A percentile compares a stretch with the other conserved stretches of the same genome.
phyloP scores from a whole-genome alignment of 2,888 invertebrate species.

The Tetragonula carbonaria region DNA sequence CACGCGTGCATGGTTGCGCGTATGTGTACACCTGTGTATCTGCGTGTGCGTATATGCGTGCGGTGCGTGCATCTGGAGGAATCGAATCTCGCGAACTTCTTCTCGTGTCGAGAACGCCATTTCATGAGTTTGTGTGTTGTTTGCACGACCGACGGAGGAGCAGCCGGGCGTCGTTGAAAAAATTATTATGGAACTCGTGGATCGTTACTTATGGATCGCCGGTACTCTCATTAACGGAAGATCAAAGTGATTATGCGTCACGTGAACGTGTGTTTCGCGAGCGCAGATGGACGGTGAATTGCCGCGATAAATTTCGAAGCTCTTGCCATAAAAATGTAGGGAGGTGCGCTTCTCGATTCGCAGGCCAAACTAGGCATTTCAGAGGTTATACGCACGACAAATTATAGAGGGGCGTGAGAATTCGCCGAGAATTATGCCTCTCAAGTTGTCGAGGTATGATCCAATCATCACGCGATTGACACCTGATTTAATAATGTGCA shows the following conservation, averaged over 20 bases:
- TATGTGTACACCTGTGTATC: background rate
- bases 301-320: slow-evolving; percentile 11
- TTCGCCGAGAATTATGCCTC: slow-evolving; percentile 2
- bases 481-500: background rate
- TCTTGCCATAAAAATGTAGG: background rate
- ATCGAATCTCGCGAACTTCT: slow-evolving; percentile 11
- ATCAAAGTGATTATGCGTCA: slow-evolving; percentile 25
- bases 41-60: background rate
- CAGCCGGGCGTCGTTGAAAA: background rate
- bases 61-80: slow-evolving; percentile 4
- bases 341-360: background rate
- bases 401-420: slow-evolving; percentile 19
- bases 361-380: background rate
- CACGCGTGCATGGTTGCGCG: background rate
- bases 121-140: slow-evolving; percentile 4
- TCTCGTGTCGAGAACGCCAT: background rate
- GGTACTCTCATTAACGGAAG: slow-evolving; percentile 22
- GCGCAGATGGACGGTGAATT: background rate
- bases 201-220: slow-evolving; percentile 9
- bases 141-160: slow-evolving; percentile 1
- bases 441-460: background rate
- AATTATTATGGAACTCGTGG: slow-evolving; percentile 3
- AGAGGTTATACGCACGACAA: background rate
- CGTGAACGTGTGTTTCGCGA: slow-evolving; percentile 5
- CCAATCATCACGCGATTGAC: background rate